Conservation (phyloP, 2,113 vertebrate genomes). For the Neopipo cinnamomea region DNA sequence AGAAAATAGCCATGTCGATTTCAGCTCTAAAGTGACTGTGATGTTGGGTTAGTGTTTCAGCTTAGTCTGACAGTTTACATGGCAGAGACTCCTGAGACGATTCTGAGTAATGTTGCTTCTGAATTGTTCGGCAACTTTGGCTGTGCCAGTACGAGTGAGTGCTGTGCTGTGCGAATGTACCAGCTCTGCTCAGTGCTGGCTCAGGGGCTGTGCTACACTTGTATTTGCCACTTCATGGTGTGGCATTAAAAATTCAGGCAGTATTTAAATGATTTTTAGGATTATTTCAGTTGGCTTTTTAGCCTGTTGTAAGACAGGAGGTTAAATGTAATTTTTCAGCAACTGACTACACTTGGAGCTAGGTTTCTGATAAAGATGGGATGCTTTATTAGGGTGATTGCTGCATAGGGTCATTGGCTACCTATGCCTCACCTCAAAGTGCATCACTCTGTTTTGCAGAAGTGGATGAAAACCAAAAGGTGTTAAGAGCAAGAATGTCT, state of each 20-base stretch:
- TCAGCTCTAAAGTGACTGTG: background rate
- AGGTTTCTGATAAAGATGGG: background rate
- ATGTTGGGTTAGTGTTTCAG: background rate
- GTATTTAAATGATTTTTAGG: background rate
- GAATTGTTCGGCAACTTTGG: background rate
- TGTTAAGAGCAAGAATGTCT: background rate
- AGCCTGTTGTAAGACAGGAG: background rate
- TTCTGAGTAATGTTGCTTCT: background rate
- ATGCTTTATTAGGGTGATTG: background rate
- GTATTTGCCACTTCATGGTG: background rate
- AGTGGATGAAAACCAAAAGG: background rate
- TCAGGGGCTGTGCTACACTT: background rate
- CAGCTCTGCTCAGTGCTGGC: background rate
- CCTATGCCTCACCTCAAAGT: background rate
- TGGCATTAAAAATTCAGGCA: background rate
- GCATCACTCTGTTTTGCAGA: background rate
- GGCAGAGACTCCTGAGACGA: background rate
- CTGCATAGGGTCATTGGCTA: background rate
- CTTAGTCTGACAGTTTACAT: background rate
- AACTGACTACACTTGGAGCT: background rate
- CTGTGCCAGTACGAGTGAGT: background rate
- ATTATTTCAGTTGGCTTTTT: background rate
- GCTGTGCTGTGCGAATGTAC: background rate
- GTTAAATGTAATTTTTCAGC: background rate
- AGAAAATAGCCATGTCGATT: background rate